Conservation (phyloP, 1,140 invertebrate genomes). For the Drosophila repletoides region DNA sequence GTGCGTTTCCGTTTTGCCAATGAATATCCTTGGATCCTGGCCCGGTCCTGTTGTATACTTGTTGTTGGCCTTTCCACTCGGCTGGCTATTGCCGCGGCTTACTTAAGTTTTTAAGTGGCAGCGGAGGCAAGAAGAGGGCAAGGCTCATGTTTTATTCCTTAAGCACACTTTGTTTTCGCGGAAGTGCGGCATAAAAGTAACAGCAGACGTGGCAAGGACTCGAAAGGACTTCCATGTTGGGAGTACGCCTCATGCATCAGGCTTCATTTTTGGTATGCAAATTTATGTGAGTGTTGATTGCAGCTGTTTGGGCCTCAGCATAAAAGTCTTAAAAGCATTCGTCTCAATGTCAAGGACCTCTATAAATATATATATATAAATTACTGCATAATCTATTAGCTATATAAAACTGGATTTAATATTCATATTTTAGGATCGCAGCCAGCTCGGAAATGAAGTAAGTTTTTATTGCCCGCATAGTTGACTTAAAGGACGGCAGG, state of each 20-base stretch:
- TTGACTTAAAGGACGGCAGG: conserved; percentile 14
- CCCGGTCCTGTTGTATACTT: no score
- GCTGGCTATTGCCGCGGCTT: conserved; percentile 11
- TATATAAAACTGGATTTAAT: conserved; percentile 42
- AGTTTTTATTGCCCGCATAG: conserved; percentile 44
- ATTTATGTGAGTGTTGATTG: conserved; percentile 79
- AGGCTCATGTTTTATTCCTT: conserved; percentile 71
- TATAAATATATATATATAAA: conserved; percentile 2
- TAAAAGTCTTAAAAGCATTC: conserved; percentile 24
- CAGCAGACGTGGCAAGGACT: not conserved
- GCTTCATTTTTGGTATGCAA: conserved; percentile 67
- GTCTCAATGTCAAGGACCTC: conserved; percentile 43
- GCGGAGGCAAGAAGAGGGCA: not conserved
- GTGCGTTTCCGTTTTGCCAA: conserved; percentile 29
- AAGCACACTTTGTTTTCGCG: conserved; percentile 59
- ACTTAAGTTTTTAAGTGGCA: conserved; percentile 50
- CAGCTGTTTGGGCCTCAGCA: conserved; percentile 54
- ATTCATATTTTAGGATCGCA: conserved; percentile 49
- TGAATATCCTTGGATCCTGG: conserved; percentile 6
- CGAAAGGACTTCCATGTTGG: not conserved
- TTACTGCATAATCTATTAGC: conserved; percentile 64
- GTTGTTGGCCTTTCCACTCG: conserved; percentile 1
- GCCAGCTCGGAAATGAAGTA: conserved; percentile 34
- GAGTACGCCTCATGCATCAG: conserved; percentile 47
- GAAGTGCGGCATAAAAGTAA: conserved; percentile 61